phyloP scores from a whole-genome alignment of 1,140 invertebrate species.

The Apocrypta bakeri region DNA sequence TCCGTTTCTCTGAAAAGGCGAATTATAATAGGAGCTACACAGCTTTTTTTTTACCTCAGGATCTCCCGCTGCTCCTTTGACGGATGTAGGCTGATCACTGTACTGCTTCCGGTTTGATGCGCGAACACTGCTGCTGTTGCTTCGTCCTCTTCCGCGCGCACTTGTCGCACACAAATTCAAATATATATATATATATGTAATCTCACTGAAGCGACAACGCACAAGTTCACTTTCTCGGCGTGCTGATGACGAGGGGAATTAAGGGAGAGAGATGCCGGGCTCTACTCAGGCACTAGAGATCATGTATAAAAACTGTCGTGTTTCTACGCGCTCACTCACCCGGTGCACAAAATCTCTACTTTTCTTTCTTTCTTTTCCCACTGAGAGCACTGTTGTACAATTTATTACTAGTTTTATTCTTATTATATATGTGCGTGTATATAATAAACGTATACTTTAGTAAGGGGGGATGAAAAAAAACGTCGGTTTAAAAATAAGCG shows the following conservation, averaged over 20 bases:
- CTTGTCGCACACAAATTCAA: slow-evolving; percentile 34
- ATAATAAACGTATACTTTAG: background rate
- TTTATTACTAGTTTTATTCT: no score
- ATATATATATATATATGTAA: background rate
- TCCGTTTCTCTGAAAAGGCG: slow-evolving; percentile 14
- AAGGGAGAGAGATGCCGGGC: no score
- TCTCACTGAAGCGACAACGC: slow-evolving; percentile 29
- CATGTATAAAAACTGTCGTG: slow-evolving; percentile 5
- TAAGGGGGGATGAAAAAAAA: no score
- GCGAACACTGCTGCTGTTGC: background rate
- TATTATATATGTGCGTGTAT: background rate
- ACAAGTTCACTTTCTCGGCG: background rate
- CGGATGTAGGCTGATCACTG: background rate
- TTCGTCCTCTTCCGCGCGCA: slow-evolving; percentile 41
- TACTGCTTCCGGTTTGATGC: background rate
- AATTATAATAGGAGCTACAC: background rate
- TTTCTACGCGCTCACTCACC: slow-evolving; percentile 19
- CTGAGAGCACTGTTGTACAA: background rate
- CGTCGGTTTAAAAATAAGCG: background rate
- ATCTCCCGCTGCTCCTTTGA: background rate
- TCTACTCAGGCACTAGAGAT: slow-evolving; percentile 5
- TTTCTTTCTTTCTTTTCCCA: background rate
- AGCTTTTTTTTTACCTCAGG: background rate
- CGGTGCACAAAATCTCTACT: background rate
- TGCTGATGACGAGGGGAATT: background rate